A percentile compares a stretch with the other conserved stretches of the same genome.
Conservation (phyloP, 1,140 invertebrate genomes). For the Delia radicum region DNA sequence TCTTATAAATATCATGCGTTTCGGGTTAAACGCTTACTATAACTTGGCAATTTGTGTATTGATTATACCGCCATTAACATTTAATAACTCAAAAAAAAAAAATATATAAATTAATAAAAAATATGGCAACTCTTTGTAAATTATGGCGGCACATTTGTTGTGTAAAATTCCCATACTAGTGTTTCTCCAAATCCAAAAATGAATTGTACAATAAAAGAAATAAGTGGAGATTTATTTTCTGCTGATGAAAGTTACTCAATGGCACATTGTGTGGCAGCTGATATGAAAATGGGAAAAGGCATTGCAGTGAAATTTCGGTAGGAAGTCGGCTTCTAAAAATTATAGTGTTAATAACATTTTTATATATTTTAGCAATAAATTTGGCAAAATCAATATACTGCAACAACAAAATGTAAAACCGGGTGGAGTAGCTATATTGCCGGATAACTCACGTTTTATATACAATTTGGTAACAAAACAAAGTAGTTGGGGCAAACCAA, state of each 20-base stretch:
- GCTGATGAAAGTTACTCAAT: slow-evolving; percentile 56
- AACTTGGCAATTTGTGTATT: no score
- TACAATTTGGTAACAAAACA: slow-evolving; percentile 62
- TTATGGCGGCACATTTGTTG: no score
- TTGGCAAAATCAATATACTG: slow-evolving; percentile 50
- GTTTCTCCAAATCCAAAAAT: no score
- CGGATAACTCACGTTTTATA: slow-evolving; percentile 56
- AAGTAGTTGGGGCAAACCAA: slow-evolving; percentile 56
- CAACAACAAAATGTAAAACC: slow-evolving; percentile 48
- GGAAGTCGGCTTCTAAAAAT: neutral
- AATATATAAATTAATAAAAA: no score
- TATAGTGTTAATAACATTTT: neutral
- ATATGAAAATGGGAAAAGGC: slow-evolving; percentile 63
- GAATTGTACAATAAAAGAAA: slow-evolving; percentile 41
- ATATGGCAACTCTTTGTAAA: no score
- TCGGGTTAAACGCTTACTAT: no score
- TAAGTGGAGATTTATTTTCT: slow-evolving; percentile 61
- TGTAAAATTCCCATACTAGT: no score
- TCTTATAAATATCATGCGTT: no score
- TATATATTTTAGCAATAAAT: slow-evolving; percentile 39
- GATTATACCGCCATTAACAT: no score
- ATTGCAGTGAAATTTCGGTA: slow-evolving; percentile 60
- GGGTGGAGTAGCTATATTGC: slow-evolving; percentile 61
- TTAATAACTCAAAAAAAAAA: no score
- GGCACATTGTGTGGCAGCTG: slow-evolving; percentile 64